Evolutionary conservation across 2,113 vertebrate genomes (phyloP).

Genomic region (Callocephalon fimbriatum): DNA sequence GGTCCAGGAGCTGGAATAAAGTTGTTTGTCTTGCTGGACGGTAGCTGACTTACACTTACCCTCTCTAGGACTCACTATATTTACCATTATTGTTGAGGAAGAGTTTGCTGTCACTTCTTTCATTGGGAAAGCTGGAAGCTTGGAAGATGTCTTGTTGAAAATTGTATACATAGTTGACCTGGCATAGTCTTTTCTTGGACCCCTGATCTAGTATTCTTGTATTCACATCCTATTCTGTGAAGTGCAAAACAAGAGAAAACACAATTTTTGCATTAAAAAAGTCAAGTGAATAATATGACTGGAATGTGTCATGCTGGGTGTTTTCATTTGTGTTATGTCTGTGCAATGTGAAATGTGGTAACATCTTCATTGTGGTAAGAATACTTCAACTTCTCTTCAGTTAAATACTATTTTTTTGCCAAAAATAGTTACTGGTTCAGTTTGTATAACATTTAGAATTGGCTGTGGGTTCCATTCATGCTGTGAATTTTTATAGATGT

Average conservation of each 20-base stretch:
- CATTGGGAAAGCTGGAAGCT: constrained; percentile 70
- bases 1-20: constrained; percentile 57
- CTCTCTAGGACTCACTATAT: constrained; percentile 57
- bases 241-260: constrained; percentile 80
- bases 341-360: constrained; percentile 72
- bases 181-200: constrained; percentile 75
- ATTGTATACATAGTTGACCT: constrained; percentile 67
- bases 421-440: constrained; percentile 63
- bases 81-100: constrained; percentile 70
- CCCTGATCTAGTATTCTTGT: constrained; percentile 82
- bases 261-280: constrained; percentile 79
- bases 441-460: constrained; percentile 71
- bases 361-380: constrained; percentile 76
- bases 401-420: constrained; percentile 54
- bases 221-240: constrained; percentile 85
- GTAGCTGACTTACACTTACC: constrained; percentile 64
- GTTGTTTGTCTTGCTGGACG: constrained; percentile 51
- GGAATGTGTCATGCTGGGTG: constrained; percentile 73
- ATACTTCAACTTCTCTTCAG: constrained; percentile 62
- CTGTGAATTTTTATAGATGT: constrained; percentile 78
- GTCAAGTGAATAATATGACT: constrained; percentile 74
- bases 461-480: constrained; percentile 76
- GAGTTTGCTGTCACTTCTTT: constrained; percentile 52
- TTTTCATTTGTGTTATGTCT: constrained; percentile 75
- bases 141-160: constrained; percentile 71